Evolutionary conservation across 2,888 invertebrate genomes (phyloP), one percentile per base, ranked within the genome.

Genomic region (Campoletis raptor): DNA sequence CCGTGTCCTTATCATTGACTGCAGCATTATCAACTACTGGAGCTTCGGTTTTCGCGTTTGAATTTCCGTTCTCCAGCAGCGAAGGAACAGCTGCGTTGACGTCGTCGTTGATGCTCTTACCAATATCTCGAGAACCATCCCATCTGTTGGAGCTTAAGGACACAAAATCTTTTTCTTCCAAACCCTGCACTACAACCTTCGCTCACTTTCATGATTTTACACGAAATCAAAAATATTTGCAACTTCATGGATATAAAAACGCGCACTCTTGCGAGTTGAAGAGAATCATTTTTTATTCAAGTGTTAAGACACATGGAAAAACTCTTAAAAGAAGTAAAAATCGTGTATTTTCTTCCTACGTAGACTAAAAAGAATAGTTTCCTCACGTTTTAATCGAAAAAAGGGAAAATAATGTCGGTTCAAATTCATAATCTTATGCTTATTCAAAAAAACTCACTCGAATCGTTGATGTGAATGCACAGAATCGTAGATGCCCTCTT

Each of bases 51-150:
- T 90, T 89, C 88, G 52, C 80, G 73, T 83, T 83, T 76, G 88
- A 73, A 72, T 77, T 64, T 64, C 48, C 57, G 40, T 37, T 30
- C 69, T 80, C 77, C 77, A 52, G 66, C 77, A 77, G 37, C 42
- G 77, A 48, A 64, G 77, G 64, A 48, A 40, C 77, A 42, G 48
- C 77, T 78, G 81, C 40, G 83, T 87, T 70, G 89, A 87, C 80
- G 64, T 89, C 84, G 83, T 90, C 89, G 80, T 90, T 88, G 88
- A 87, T 85, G 82, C 76, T 45, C 89, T 88, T 90, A 76, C 85
- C 89, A 85, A 86, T 88, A 88, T 88, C 89, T 77, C 88, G 90
- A 88, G 91, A 88, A 81, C 84, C 90, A 69, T 89, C 88, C 90
- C 91, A 90, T 87, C 92, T 91, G 90, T 89, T 89, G 77, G 88